Percentiles rank a stretch among this genome's conserved stretches.
Conservation (phyloP, 2,797 vertebrate species). For the Pseudochirops corinnae region DNA sequence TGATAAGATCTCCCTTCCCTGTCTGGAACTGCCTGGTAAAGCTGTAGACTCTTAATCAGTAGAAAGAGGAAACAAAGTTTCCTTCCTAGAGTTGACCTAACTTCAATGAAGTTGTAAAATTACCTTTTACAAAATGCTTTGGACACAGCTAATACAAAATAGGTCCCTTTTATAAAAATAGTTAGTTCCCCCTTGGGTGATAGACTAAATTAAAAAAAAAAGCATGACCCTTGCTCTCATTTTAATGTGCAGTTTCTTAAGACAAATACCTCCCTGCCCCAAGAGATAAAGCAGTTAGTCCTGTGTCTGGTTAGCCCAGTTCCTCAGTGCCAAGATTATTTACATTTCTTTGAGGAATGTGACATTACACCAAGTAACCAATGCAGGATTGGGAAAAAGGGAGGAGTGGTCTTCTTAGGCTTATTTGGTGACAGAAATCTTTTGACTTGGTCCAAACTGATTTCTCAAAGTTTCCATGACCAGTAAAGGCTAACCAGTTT, state of each 20-base stretch:
- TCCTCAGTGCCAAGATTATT: slow-evolving; percentile 12
- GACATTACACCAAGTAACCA: slow-evolving; percentile 21
- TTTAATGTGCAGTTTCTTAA: slow-evolving; percentile 62
- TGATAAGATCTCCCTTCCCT: slow-evolving; percentile 83
- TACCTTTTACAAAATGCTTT: slow-evolving; percentile 73
- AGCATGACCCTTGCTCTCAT: slow-evolving; percentile 32
- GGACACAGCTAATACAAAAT: slow-evolving; percentile 29
- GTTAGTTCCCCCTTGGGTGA: slow-evolving; percentile 70
- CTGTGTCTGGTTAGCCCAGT: slow-evolving; percentile 26
- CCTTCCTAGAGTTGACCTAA: slow-evolving; percentile 81
- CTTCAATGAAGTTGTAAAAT: slow-evolving; percentile 68
- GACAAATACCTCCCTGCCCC: slow-evolving; percentile 51
- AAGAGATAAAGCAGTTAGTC: slow-evolving; percentile 52
- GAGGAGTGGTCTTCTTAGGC: not conserved
- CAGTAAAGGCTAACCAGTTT: not conserved
- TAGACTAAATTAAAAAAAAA: slow-evolving; percentile 74
- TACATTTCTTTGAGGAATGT: slow-evolving; percentile 41
- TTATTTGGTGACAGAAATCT: slow-evolving; percentile 8
- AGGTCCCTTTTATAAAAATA: slow-evolving; percentile 42
- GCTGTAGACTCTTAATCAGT: slow-evolving; percentile 83
- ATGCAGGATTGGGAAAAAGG: not conserved
- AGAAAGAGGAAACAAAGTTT: slow-evolving; percentile 85
- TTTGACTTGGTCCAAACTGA: slow-evolving; percentile 11
- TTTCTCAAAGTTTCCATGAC: not conserved
- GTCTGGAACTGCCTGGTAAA: slow-evolving; percentile 81